phyloP scores from a whole-genome alignment of 2,797 vertebrate genomes.

The Neosalanx taihuensis region DNA sequence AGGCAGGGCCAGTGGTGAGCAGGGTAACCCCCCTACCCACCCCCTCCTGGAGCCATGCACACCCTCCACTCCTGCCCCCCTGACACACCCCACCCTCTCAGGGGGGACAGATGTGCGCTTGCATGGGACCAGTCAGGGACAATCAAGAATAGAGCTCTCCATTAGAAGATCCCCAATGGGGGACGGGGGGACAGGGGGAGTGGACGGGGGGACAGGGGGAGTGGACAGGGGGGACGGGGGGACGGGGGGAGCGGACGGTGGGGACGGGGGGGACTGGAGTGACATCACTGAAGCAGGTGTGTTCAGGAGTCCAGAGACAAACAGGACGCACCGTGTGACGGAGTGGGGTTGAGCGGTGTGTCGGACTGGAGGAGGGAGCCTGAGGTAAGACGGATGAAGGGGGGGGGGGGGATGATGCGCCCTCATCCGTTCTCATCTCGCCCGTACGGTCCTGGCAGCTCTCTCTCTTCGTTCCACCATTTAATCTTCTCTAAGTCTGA shows the following conservation, averaged over 20 bases:
- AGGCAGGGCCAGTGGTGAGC: slow-evolving; percentile 19
- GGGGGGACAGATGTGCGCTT: slow-evolving; percentile 23
- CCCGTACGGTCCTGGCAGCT: slow-evolving; percentile 42
- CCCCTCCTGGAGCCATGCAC: too few species aligned
- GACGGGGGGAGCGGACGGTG: too few species aligned
- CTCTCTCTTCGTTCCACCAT: slow-evolving; percentile 64
- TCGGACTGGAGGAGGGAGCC: neutral
- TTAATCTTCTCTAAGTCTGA: slow-evolving; percentile 75
- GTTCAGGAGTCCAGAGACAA: too few species aligned
- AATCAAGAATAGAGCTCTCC: neutral
- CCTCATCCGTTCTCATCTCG: slow-evolving; percentile 49
- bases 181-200: neutral
- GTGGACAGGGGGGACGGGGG: too few species aligned
- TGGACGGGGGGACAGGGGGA: too few species aligned
- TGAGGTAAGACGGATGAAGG: slow-evolving; percentile 52
- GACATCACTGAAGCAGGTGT: neutral
- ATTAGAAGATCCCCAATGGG: neutral
- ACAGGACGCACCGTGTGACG: neutral
- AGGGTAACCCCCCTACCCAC: neutral
- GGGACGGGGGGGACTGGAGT: neutral
- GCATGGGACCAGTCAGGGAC: slow-evolving; percentile 11
- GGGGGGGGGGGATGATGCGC: slow-evolving; percentile 32
- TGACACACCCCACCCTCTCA: neutral
- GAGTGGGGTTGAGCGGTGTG: neutral
- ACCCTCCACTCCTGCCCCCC: too few species aligned